phyloP scores from a whole-genome alignment of 2,888 invertebrate genomes.

The Xestia rhomboidea region DNA sequence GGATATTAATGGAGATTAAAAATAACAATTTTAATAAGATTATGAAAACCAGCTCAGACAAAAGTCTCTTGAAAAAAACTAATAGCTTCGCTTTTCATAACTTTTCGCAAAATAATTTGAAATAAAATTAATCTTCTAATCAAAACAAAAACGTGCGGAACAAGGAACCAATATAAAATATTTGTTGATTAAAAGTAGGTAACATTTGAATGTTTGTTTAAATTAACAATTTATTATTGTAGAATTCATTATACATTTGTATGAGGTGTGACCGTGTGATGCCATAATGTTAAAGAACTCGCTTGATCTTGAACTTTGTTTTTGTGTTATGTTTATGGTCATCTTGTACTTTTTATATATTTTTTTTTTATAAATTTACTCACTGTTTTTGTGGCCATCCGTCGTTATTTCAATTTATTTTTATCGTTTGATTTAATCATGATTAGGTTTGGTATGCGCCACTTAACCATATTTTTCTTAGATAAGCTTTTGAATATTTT shows the following conservation, averaged over 20 bases:
- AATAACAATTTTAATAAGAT: constrained; percentile 4
- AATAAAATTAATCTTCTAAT: constrained; percentile 14
- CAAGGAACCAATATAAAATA: constrained; percentile 33
- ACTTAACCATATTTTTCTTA: not conserved
- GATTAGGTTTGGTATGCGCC: not conserved
- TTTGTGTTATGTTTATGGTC: constrained; percentile 10
- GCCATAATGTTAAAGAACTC: constrained; percentile 41
- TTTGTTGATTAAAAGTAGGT: not conserved
- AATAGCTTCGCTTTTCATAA: not conserved
- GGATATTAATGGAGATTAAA: not conserved
- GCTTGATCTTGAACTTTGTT: constrained; percentile 51
- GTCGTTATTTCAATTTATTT: constrained; percentile 18
- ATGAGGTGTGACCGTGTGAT: constrained; percentile 16
- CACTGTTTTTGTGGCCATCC: constrained; percentile 14
- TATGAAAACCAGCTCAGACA: not conserved
- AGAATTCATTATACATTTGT: not conserved
- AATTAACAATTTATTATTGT: constrained; percentile 23
- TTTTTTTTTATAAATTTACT: constrained; percentile 15
- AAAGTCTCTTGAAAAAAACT: not conserved
- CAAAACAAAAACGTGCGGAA: constrained; percentile 42
- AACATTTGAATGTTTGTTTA: constrained; percentile 31
- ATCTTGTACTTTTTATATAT: constrained; percentile 23
- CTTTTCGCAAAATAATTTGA: not conserved
- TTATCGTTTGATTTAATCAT: not conserved
- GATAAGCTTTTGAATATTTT: not conserved